These are phyloP conservation scores for Oryctes rhinoceros DNA, from an alignment of 1,140 invertebrate genomes.

Conservation along the genomic window DNA sequence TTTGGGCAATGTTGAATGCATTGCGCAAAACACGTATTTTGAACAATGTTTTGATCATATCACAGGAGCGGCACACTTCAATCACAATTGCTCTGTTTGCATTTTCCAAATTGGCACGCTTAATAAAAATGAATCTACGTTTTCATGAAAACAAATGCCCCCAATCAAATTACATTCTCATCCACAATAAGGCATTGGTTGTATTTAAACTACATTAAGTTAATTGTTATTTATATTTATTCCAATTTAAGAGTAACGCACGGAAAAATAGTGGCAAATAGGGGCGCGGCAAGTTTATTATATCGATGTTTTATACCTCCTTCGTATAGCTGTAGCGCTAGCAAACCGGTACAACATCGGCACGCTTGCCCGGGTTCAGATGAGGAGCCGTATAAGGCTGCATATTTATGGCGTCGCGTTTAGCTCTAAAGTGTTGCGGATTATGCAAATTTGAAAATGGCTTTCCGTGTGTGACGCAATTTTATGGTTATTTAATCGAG, in stretches of 20 bases:
- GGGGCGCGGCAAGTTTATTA: background rate
- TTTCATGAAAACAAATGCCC: too few species aligned
- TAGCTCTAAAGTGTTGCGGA: background rate
- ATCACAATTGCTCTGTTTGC: too few species aligned
- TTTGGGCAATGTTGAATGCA: too few species aligned
- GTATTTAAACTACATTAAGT: background rate
- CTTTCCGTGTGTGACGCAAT: background rate
- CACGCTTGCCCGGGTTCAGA: background rate
- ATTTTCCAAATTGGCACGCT: too few species aligned
- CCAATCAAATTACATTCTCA: background rate
- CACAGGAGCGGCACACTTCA: too few species aligned
- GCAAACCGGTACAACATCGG: background rate
- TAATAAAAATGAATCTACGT: too few species aligned
- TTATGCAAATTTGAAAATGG: conserved; percentile 15
- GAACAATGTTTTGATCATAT: too few species aligned
- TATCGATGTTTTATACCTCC: background rate
- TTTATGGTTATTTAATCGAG: conserved; percentile 10
- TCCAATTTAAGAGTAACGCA: background rate
- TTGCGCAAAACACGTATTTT: too few species aligned
- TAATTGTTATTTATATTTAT: conserved; percentile 10
- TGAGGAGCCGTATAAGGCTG: background rate
- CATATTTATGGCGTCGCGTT: background rate
- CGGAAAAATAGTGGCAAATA: background rate
- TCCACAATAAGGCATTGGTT: background rate
- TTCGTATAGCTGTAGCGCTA: background rate